phyloP scores from a whole-genome alignment of 2,888 invertebrate genomes.

The Nomada goodeniana region DNA sequence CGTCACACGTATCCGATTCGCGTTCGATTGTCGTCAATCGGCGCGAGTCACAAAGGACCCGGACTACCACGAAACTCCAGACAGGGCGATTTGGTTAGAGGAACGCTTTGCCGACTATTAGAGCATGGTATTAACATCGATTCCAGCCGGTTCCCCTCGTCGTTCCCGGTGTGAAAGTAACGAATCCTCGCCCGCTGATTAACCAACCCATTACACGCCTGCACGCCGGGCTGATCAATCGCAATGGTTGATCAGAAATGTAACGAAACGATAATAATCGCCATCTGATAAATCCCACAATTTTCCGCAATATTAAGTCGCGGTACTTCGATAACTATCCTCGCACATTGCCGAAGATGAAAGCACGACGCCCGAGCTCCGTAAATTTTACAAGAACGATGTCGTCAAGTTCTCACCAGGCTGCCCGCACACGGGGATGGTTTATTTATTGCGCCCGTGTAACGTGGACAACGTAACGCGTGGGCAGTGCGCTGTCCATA shows the following conservation, averaged over 20 bases:
- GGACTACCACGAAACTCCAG: slow-evolving; percentile 4
- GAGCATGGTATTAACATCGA: slow-evolving; percentile 34
- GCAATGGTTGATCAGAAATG: slow-evolving; percentile 1
- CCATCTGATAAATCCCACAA: background rate
- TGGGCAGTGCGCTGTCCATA: background rate
- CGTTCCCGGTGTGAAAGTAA: slow-evolving; percentile 11
- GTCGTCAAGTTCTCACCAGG: background rate
- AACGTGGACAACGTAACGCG: background rate
- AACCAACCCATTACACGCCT: slow-evolving; percentile 33
- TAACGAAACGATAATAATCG: background rate
- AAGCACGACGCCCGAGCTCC: too few species aligned
- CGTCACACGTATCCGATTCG: background rate
- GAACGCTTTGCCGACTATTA: slow-evolving; percentile 20
- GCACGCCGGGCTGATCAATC: background rate
- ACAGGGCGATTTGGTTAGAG: slow-evolving; percentile 6
- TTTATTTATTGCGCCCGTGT: background rate
- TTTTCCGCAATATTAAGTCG: too few species aligned
- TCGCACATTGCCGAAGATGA: too few species aligned
- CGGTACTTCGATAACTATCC: too few species aligned
- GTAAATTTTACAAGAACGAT: too few species aligned
- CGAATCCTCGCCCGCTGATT: slow-evolving; percentile 31
- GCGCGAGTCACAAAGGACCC: slow-evolving; percentile 1
- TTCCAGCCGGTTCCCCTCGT: background rate
- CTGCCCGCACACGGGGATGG: background rate
- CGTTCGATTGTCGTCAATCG: slow-evolving; percentile 8